Conservation (phyloP, 2,888 invertebrate genomes). For the Zonitis immaculata region DNA sequence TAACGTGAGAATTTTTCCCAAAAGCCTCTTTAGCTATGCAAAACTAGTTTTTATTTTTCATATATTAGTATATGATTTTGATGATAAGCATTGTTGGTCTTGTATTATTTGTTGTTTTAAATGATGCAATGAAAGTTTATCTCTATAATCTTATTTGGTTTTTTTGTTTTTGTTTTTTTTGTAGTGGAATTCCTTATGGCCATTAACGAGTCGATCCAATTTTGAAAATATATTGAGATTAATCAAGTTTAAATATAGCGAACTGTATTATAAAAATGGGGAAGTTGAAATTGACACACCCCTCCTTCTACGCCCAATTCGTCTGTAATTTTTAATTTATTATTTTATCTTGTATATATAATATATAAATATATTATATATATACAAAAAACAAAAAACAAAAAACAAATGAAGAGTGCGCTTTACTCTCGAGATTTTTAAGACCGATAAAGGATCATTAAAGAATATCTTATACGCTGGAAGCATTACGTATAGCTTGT, state of each 20-base stretch:
- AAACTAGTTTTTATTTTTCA: constrained; percentile 22
- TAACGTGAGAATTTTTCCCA: not conserved
- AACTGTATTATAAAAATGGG: constrained; percentile 17
- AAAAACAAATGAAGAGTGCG: constrained; percentile 35
- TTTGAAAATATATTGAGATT: constrained; percentile 12
- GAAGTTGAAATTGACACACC: constrained; percentile 37
- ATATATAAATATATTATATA: constrained; percentile 30
- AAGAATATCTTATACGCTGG: constrained; percentile 48
- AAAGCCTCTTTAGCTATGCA: constrained; percentile 23
- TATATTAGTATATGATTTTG: constrained; percentile 22
- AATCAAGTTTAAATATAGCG: constrained; percentile 18
- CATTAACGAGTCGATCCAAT: constrained; percentile 7
- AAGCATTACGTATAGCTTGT: constrained; percentile 44
- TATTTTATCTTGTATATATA: constrained; percentile 44
- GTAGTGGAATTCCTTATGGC: constrained; percentile 6
- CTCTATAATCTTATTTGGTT: not conserved
- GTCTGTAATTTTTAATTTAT: constrained; percentile 29
- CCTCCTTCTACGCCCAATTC: constrained; percentile 34
- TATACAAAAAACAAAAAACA: not conserved
- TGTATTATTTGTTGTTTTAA: constrained; percentile 6
- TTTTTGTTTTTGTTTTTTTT: not conserved
- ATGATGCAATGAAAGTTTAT: constrained; percentile 6
- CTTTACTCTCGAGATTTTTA: constrained; percentile 43
- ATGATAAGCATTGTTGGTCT: constrained; percentile 19
- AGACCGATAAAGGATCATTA: constrained; percentile 46